A percentile compares a stretch with the other conserved stretches of the same genome.
Conservation (phyloP, 1,140 invertebrate genomes). For the Drosophila bocqueti region DNA sequence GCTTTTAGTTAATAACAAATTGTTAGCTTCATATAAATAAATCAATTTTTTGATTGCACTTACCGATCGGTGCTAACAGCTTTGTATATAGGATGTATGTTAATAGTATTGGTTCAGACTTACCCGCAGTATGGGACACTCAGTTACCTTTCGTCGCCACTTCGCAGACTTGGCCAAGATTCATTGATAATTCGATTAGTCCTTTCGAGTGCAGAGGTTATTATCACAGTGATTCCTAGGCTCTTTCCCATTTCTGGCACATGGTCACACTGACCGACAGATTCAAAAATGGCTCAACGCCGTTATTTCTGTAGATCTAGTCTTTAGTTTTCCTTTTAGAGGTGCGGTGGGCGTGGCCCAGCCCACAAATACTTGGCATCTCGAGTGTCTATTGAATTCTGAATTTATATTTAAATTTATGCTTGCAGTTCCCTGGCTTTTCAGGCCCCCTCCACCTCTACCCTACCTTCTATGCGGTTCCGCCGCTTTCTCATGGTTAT, state of each 20-base stretch:
- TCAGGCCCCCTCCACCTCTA: not conserved
- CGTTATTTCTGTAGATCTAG: constrained; percentile 2
- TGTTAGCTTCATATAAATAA: too few species aligned
- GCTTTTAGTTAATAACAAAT: too few species aligned
- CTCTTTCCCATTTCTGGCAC: not conserved
- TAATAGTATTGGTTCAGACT: too few species aligned
- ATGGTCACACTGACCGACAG: constrained; percentile 3
- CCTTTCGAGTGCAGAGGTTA: too few species aligned
- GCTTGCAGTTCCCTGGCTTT: constrained; percentile 39
- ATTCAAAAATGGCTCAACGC: not conserved
- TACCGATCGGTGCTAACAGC: too few species aligned
- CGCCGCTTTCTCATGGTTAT: constrained; percentile 24
- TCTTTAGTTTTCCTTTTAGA: constrained; percentile 3
- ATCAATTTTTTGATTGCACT: too few species aligned
- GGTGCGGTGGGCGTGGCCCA: not conserved
- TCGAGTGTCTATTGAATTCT: constrained; percentile 33
- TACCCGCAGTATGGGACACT: too few species aligned
- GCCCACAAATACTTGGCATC: constrained; percentile 47
- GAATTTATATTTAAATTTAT: constrained; percentile 50
- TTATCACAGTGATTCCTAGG: not conserved
- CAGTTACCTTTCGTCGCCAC: too few species aligned
- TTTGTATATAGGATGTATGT: too few species aligned
- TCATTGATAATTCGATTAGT: too few species aligned
- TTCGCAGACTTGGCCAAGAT: too few species aligned
- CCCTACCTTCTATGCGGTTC: constrained; percentile 2